phyloP scores from a whole-genome alignment of 2,888 invertebrate species.

The Pemphredon lugubris region DNA sequence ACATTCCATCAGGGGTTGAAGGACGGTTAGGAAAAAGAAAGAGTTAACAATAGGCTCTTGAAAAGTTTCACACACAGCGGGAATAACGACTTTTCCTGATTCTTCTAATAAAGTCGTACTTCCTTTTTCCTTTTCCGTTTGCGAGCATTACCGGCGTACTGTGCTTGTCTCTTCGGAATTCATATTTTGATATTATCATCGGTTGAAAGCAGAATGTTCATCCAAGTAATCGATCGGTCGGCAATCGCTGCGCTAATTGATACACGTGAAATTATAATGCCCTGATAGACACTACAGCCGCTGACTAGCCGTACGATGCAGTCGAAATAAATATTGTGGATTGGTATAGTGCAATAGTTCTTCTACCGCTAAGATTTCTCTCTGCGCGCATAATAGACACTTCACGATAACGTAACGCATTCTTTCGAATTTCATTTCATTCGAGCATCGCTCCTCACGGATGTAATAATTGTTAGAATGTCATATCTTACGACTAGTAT shows the following conservation, averaged over 20 bases:
- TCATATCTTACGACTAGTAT: constrained; percentile 12
- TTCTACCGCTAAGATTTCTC: constrained; percentile 27
- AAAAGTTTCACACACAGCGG: constrained; percentile 27
- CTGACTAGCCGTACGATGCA: constrained; percentile 32
- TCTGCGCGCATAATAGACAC: constrained; percentile 26
- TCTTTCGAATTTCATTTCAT: constrained; percentile 2
- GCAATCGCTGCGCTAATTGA: constrained; percentile 13
- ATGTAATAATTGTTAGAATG: constrained; percentile 7
- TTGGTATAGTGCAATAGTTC: constrained; percentile 60
- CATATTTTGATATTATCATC: no score
- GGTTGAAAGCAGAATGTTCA: no score
- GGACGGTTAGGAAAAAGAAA: constrained; percentile 13
- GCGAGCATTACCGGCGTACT: constrained; percentile 16
- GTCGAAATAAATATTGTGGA: constrained; percentile 42
- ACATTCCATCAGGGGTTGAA: constrained; percentile 64
- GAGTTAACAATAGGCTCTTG: constrained; percentile 20
- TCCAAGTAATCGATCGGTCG: no score
- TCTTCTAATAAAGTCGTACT: constrained; percentile 33
- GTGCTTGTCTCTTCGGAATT: constrained; percentile 14
- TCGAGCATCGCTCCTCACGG: constrained; percentile 1
- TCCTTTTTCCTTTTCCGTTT: constrained; percentile 55
- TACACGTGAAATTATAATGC: constrained; percentile 12
- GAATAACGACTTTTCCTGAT: constrained; percentile 27
- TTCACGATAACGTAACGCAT: neutral
- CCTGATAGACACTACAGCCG: constrained; percentile 9